Conservation (phyloP, 2,797 vertebrate species). For the Melanotaenia boesemani region DNA sequence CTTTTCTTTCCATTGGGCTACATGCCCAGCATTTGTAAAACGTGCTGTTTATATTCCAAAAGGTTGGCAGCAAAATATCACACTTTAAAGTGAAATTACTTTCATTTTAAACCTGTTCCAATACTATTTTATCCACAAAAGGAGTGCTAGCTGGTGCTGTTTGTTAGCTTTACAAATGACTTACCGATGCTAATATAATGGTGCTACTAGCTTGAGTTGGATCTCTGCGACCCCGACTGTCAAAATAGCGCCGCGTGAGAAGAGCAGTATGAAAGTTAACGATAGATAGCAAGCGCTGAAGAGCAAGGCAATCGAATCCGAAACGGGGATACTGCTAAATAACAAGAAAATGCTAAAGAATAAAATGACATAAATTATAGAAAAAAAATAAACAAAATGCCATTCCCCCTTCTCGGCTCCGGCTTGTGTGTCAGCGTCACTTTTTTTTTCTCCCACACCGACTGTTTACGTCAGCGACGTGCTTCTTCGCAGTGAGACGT, state of each 20-base stretch:
- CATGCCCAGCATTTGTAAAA: conserved; percentile 21
- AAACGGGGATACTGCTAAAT: conserved; percentile 21
- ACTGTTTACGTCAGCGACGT: conserved; percentile 78
- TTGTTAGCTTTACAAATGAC: conserved; percentile 69
- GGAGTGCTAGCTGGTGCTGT: conserved; percentile 34
- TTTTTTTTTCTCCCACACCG: conserved; percentile 52
- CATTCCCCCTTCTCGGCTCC: conserved; percentile 71
- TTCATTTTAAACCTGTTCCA: conserved; percentile 11
- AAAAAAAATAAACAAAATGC: conserved; percentile 82
- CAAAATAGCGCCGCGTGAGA: conserved; percentile 81
- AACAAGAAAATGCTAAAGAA: conserved; percentile 65
- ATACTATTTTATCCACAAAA: conserved; percentile 52
- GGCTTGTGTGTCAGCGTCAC: conserved; percentile 77
- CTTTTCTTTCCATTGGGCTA: conserved; percentile 60
- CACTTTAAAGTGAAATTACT: background rate
- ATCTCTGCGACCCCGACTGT: conserved; percentile 79
- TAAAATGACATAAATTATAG: conserved; percentile 75
- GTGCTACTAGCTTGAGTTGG: conserved; percentile 73
- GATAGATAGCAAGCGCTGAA: conserved; percentile 34
- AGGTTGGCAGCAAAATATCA: background rate
- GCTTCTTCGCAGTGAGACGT: conserved; percentile 42
- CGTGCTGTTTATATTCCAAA: background rate
- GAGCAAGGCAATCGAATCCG: conserved; percentile 22
- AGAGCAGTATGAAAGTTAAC: conserved; percentile 60
- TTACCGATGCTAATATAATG: conserved; percentile 78